Evolutionary conservation across 2,888 invertebrate species (phyloP).

Genomic region (Urechis unicinctus): DNA sequence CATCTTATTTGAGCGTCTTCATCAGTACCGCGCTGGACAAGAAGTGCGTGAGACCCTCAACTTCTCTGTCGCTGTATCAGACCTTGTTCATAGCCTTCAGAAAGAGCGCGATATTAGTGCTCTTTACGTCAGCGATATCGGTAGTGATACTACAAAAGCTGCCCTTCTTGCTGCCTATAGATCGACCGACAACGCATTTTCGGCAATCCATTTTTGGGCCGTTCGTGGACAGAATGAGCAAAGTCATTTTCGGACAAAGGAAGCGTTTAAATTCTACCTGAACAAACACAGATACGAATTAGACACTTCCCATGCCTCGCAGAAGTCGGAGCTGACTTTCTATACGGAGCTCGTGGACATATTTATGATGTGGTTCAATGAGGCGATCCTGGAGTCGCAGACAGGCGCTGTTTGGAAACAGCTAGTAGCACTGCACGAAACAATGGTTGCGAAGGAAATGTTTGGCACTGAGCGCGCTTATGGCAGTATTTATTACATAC

Average conservation of each 20-base stretch:
- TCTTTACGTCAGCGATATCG: conserved; percentile 31
- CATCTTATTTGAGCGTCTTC: too few relatives aligned
- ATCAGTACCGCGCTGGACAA: too few relatives aligned
- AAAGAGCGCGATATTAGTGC: conserved; percentile 35
- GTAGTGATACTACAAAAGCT: conserved; percentile 30
- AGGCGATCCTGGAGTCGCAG: conserved; percentile 48
- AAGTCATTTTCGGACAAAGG: conserved; percentile 26
- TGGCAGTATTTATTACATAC: conserved; percentile 34
- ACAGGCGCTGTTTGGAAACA: conserved; percentile 33
- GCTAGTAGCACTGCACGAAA: conserved; percentile 33
- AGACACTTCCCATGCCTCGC: conserved; percentile 26
- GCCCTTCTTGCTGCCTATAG: conserved; percentile 30
- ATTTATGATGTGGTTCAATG: conserved; percentile 36
- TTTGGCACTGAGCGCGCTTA: conserved; percentile 32
- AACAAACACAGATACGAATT: conserved; percentile 32
- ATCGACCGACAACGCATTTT: conserved; percentile 28
- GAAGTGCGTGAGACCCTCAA: conserved; percentile 7
- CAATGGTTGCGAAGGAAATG: conserved; percentile 35
- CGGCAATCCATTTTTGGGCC: conserved; percentile 30
- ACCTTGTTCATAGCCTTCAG: background rate
- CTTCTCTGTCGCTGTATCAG: conserved; percentile 26
- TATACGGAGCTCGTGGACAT: conserved; percentile 33
- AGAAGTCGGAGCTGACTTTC: conserved; percentile 31
- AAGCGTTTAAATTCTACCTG: conserved; percentile 26
- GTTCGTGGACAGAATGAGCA: conserved; percentile 12